Conservation (phyloP, 2,888 invertebrate species). For the Noctuana brunneofusca region DNA sequence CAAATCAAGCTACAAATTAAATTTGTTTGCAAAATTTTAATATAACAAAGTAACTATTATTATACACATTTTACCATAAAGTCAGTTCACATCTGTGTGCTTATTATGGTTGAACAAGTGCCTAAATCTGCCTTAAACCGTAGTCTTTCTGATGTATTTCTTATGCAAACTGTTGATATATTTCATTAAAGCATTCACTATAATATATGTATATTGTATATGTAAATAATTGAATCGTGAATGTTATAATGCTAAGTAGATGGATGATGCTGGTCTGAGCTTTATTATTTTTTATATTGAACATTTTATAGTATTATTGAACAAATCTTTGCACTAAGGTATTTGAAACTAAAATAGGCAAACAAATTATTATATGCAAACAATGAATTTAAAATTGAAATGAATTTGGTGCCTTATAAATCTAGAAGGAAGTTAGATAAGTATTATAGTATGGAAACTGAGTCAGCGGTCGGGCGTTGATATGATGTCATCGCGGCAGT, state of each 20-base stretch:
- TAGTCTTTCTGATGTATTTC: conserved; percentile 46
- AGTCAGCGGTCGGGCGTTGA: conserved; percentile 32
- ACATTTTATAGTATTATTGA: conserved; percentile 49
- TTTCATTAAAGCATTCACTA: conserved; percentile 44
- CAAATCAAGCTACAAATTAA: conserved; percentile 74
- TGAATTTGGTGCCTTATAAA: conserved; percentile 35
- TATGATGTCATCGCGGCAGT: conserved; percentile 34
- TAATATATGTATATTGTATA: conserved; percentile 35
- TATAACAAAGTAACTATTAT: conserved; percentile 52
- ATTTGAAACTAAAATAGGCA: conserved; percentile 25
- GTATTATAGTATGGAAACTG: conserved; percentile 33
- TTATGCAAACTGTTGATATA: conserved; percentile 45
- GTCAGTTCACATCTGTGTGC: conserved; percentile 44
- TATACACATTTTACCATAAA: conserved; percentile 61
- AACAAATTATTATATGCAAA: conserved; percentile 15
- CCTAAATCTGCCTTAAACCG: conserved; percentile 70
- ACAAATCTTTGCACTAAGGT: conserved; percentile 34
- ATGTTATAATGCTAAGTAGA: conserved; percentile 44
- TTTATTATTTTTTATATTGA: conserved; percentile 53
- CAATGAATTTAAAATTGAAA: conserved; percentile 28
- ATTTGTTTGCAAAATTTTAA: conserved; percentile 53
- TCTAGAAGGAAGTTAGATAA: conserved; percentile 32
- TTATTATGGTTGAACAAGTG: conserved; percentile 63
- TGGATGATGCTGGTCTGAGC: conserved; percentile 65
- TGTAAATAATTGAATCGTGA: conserved; percentile 48